These are phyloP conservation scores for Donacobius atricapilla DNA, from an alignment of 2,113 vertebrate species.

Conservation along the genomic window DNA sequence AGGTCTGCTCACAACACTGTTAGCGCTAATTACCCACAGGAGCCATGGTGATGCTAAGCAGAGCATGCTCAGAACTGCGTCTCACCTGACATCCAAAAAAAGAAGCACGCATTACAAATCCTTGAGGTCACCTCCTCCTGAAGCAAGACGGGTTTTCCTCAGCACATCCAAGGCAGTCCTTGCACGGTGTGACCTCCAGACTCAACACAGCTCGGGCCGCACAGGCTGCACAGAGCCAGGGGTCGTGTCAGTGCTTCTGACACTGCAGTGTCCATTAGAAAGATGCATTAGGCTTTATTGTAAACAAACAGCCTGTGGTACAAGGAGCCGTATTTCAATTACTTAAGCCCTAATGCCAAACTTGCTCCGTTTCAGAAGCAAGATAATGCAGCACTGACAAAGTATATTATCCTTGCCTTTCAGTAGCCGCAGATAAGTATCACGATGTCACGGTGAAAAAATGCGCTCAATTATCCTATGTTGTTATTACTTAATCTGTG, in stretches of 20 bases:
- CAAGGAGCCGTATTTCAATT: conserved; percentile 26
- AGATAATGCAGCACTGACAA: conserved; percentile 62
- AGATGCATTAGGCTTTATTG: conserved; percentile 44
- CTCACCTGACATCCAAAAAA: conserved; percentile 47
- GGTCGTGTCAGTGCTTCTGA: background rate
- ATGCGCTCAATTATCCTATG: conserved; percentile 64
- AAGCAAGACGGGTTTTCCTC: background rate
- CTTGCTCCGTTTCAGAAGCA: conserved; percentile 60
- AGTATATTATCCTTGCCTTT: conserved; percentile 50
- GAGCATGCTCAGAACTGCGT: background rate
- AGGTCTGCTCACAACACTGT: background rate
- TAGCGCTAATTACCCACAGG: conserved; percentile 36
- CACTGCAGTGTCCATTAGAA: conserved; percentile 35
- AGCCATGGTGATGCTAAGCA: conserved; percentile 7
- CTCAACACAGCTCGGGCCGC: background rate
- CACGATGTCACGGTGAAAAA: conserved; percentile 70
- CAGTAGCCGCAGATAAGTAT: conserved; percentile 66
- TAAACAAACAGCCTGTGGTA: conserved; percentile 43
- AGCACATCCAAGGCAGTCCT: background rate
- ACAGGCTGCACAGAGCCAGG: background rate
- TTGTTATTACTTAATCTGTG: conserved; percentile 72
- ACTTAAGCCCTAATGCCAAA: conserved; percentile 48
- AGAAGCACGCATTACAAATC: background rate
- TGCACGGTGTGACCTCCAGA: background rate
- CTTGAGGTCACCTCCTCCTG: background rate